Base-by-base conservation (phyloP, 2,113 vertebrate species). In the Apaloderma vittatum region DNA sequence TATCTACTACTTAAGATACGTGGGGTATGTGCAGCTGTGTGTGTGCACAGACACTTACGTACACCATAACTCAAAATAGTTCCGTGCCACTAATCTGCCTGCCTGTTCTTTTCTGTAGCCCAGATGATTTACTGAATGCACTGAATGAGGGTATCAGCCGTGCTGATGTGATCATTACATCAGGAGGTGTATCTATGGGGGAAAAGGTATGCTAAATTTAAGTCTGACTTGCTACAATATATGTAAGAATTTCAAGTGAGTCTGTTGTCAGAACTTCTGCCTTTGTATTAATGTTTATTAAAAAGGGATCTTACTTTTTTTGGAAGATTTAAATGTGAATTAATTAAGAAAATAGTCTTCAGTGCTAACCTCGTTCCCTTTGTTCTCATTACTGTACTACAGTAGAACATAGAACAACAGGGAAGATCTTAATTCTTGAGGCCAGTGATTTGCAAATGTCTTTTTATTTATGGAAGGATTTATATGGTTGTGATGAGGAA, bases 121-220 rank as follows among this genome's bases (percentile, higher is more conserved):
- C 99, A 94, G 99, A 99, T 98, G 99, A 99, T 98, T 99, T 99
- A 98, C 98, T 99, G 98, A 99, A 99, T 97, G 99, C 99, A 98
- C 98, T 99, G 98, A 99, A 99, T 97, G 99, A 99, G 97, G 99
- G 99, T 97, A 99, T 99, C 98, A 99, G 99, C 97, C 99, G 99
- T 96, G 99, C 99, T 97, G 99, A 99, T 98, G 99, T 99, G 98
- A 99, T 99, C 98, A 99, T 99, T 98, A 99, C 99, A 97, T 99
- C 99, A 98, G 99, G 99, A 97, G 99, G 99, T 63, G 99, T 99
- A 92, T 99, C 99, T 92, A 99, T 99, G 99, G 99, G 99, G 62
- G 99, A 99, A 98, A 99, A 99, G 99, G 99, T 99, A 98, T 90
- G 96, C 81, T 97, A 97, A 93, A 80, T 73, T 90, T 85, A 88